Evolutionary conservation across 1,140 invertebrate genomes (phyloP), one percentile per base, ranked within the genome.

Genomic region (Lepidurus apus): DNA sequence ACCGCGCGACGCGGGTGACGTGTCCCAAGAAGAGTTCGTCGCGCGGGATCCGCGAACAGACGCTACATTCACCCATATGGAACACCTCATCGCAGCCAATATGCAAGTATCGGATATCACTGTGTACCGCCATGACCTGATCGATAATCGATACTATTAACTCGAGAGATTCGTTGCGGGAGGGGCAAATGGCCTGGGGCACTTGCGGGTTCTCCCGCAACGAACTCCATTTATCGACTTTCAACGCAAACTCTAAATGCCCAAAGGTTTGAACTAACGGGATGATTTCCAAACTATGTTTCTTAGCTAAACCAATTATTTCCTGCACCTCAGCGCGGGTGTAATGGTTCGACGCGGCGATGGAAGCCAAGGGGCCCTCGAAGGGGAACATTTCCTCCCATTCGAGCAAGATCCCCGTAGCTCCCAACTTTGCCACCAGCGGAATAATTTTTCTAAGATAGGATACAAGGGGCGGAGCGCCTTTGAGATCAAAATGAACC

Each of bases 401-500:
- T 79, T 88, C 87, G 10, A 88, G 81, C 1, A 88, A 82, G 42
- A 88, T 75, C 10, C 85, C 86, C 26, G 85, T 91, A 8, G 87
- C 88, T 34, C 89, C 87, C 80, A 94, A 84, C 74, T 88, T 87
- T 82, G 90, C 91, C 0, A 98, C 83, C 78, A 95, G 85, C 4
- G 91, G 90, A 75, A 98, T 89, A 0, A 97, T 80, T 76, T 91
- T 88, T 82, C 89, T 89, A 45, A 94, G 89, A 84, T 91, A 93
- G n/a, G 83, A 83, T 0, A 94, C 82, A 80, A 89, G 91, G 0
- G 93, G 93, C 3, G 95, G 93, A 0, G 93, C 94, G 17, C 95
- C 95, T 85, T 98, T 97, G 3, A 97, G 86, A 86, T 97, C 95
- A 1, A 98, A 85, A 85, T 97, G 95, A 26, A 80, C 79, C 3